These are phyloP conservation scores for Periphyllus acericola DNA, from an alignment of 2,888 invertebrate species.

Conservation along the genomic window DNA sequence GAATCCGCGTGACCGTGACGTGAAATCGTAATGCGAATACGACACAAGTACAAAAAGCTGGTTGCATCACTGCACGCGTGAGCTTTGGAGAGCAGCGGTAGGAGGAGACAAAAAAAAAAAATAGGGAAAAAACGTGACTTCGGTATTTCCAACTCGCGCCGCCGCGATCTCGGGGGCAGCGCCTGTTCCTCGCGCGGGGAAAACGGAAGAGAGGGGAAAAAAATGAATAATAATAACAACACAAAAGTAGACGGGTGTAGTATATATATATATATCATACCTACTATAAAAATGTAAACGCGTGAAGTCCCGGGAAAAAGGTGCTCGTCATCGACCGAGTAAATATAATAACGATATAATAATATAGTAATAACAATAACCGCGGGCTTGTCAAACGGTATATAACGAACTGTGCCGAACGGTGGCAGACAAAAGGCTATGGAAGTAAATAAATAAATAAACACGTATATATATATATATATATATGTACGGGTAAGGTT, in stretches of 20 bases:
- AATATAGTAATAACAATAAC: slow-evolving; percentile 4
- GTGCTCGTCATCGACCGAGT: slow-evolving; percentile 41
- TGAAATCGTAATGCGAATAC: no score
- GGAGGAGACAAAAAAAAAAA: not conserved
- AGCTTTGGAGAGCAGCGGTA: no score
- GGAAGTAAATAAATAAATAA: not conserved
- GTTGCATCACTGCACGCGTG: no score
- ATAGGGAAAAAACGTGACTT: slow-evolving; percentile 41
- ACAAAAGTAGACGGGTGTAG: slow-evolving; percentile 6
- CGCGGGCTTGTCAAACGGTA: slow-evolving; percentile 43
- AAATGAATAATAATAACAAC: not conserved
- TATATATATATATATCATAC: no score
- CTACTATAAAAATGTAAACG: slow-evolving; percentile 4
- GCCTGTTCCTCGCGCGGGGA: not conserved
- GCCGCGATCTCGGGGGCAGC: not conserved
- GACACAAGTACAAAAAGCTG: no score
- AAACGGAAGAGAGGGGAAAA: not conserved
- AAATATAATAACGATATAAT: slow-evolving; percentile 37
- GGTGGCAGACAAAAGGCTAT: slow-evolving; percentile 26
- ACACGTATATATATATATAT: not conserved
- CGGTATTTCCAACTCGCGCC: slow-evolving; percentile 17
- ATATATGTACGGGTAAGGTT: not conserved
- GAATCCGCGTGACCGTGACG: no score
- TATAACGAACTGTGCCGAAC: slow-evolving; percentile 40
- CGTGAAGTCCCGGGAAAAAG: slow-evolving; percentile 9